phyloP scores from a whole-genome alignment of 2,888 invertebrate genomes.

The Ochropleura plecta region DNA sequence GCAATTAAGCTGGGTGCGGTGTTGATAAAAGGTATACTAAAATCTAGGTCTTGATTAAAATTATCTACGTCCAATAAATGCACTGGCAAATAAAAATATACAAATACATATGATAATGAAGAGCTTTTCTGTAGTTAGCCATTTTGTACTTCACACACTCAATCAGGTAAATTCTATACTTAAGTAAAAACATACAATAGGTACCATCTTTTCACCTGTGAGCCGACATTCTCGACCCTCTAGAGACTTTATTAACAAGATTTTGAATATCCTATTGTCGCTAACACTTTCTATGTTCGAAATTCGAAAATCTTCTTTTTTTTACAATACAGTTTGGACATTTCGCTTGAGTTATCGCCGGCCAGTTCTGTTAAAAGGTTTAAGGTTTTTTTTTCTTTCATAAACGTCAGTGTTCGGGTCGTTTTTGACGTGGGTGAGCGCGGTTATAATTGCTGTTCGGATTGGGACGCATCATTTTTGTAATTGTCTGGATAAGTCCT shows the following conservation, averaged over 20 bases:
- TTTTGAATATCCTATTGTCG: slow-evolving; percentile 90
- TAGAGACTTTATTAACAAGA: slow-evolving; percentile 90
- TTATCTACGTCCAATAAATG: slow-evolving; percentile 13
- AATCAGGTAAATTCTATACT: slow-evolving; percentile 44
- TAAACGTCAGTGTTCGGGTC: slow-evolving; percentile 85
- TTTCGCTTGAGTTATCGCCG: slow-evolving; percentile 90
- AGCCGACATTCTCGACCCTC: slow-evolving; percentile 60
- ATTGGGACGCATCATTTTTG: slow-evolving; percentile 36
- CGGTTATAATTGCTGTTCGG: slow-evolving; percentile 87
- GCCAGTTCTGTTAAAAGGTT: slow-evolving; percentile 89
- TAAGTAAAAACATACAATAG: slow-evolving; percentile 49
- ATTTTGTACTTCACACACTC: slow-evolving; percentile 31
- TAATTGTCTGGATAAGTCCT: slow-evolving; percentile 59
- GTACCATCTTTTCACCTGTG: slow-evolving; percentile 55
- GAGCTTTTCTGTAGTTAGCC: slow-evolving; percentile 33
- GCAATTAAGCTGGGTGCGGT: slow-evolving; percentile 13
- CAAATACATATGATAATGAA: background rate
- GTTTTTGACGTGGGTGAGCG: slow-evolving; percentile 89
- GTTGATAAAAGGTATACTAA: slow-evolving; percentile 15
- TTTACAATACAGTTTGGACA: slow-evolving; percentile 85
- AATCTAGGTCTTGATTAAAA: slow-evolving; percentile 36
- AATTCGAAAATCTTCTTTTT: slow-evolving; percentile 81
- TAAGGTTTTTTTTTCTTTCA: slow-evolving; percentile 83
- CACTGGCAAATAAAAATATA: background rate
- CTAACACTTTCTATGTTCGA: slow-evolving; percentile 90